Base-by-base conservation (phyloP, 23 tunicate species). In the Trididemnum miniatum region DNA sequence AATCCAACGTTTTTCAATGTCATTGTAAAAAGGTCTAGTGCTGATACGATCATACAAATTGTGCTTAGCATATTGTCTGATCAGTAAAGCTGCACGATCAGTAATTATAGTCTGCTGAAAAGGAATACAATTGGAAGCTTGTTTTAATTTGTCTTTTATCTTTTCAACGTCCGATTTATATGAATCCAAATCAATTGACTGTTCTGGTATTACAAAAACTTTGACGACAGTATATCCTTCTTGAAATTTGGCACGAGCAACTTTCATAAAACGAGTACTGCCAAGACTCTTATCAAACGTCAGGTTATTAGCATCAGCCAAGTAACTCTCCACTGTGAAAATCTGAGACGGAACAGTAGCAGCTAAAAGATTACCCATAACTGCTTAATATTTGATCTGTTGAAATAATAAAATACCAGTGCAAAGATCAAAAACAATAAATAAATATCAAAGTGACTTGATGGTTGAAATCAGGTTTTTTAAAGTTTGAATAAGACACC, bases 261-360 rank as follows among this genome's bases (percentile, higher is more conserved):
- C 95, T 82, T 95, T 95, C 99, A 95, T 95, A 79, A 95, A 95
- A 34, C 99, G 83, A 0, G 99, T 95, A 79, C 92, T 89, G 31
- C 99, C 99, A 40, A 95, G 40, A 52, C 89, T 87, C 57, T 84
- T 89, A 34, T 86, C 89, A 65, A 73, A 86, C 4, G 82, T 59
- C 37, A 66, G 87, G 9, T 90, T 83, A 4, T 83, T 76, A 34
- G 87, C 85, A 86, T 89, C 95, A 34, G 88, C 86, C 26, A 95
- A 78, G 83, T 83, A 95, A 74, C 86, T 86, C 59, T 95, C 99
- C 31, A 90, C 91, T 24, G 79, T 79, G 1, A 82, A 76, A 2
- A 89, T 90, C 51, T 95, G 99, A 32, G 99, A 95, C 20, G 99
- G 99, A 24, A 96, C 89, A 25, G 86, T 86, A 0, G 96, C 96